Evolutionary conservation across 2,888 invertebrate genomes (phyloP), one percentile per base, ranked within the genome.

Genomic region (Phaedon cochleariae): DNA sequence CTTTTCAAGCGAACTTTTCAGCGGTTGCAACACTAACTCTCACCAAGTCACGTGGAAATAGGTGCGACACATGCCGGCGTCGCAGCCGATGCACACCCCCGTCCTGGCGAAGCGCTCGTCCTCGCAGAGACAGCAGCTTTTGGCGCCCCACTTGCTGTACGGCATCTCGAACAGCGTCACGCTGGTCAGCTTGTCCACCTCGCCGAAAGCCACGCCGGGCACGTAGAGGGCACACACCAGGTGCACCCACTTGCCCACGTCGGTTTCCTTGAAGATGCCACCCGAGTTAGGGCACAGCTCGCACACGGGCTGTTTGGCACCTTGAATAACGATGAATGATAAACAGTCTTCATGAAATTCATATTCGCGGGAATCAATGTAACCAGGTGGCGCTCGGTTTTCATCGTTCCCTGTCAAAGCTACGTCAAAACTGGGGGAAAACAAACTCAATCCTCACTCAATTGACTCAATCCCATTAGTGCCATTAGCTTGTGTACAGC

Each of bases 231-330:
- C 98, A 85, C 99, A 99, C 2, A 98, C 78, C 59, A 99, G 85
- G 85, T 99, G 99, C 1, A 98, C 97, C 98, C 98, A 99, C 83
- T 95, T 95, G 6, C 97, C 97, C 55, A 96, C 95, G 85, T 97
- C 97, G 0, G 98, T 97, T 84, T 97, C 96, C 84, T 99, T 99
- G 82, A 90, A 98, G 83, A 91, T 97, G 73, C 92, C 96, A 76
- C 92, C 92, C 80, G 88, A 89, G 81, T 96, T 97, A 0, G 98
- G 98, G 81, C 99, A 99, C 15, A 99, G 85, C 85, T 98, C 98
- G 83, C 99, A 99, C 37, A 89, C 90, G 0, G 97, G 97, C 81
- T 93, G 92, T 12, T 87, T 89, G 12, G 94, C 91, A 0, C 95
- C 96, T n/a, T 18, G 65, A 45, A 17, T 18, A 26, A 9, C 20